A percentile compares a stretch with the other conserved stretches of the same genome.
These are phyloP conservation scores for Rapana venosa DNA, from an alignment of 2,888 invertebrate genomes.

Conservation along the genomic window DNA sequence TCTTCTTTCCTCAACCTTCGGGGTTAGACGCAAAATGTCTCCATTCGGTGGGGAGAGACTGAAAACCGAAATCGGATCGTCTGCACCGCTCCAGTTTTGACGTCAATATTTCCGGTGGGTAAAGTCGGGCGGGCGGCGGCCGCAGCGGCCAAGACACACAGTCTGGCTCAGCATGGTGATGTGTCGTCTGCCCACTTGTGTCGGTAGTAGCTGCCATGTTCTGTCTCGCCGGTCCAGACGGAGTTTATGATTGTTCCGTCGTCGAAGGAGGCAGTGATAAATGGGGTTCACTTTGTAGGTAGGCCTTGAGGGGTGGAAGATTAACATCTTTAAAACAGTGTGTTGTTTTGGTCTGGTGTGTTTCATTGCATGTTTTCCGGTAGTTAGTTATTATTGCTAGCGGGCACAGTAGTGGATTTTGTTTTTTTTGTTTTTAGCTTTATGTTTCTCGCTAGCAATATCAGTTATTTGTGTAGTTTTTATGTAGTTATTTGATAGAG, in stretches of 20 bases:
- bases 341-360: no score
- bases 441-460: no score
- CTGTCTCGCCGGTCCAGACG: neutral
- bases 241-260: slow-evolving; percentile 7
- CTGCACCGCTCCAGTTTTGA: neutral
- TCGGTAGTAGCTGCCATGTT: neutral
- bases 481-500: no score
- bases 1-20: no score
- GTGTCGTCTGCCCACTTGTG: neutral
- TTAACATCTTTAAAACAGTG: no score
- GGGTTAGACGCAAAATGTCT: no score
- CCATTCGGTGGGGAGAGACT: neutral
- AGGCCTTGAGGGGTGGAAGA: neutral
- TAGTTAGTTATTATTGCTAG: no score
- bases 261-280: neutral
- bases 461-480: no score
- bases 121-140: neutral
- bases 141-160: neutral
- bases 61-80: neutral
- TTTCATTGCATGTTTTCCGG: no score
- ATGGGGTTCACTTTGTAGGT: neutral
- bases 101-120: neutral
- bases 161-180: neutral
- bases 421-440: no score
- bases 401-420: no score